A percentile compares a stretch with the other conserved stretches of the same genome.
Conservation (phyloP, 2,888 invertebrate genomes). For the Sarcophaga rosellei region DNA sequence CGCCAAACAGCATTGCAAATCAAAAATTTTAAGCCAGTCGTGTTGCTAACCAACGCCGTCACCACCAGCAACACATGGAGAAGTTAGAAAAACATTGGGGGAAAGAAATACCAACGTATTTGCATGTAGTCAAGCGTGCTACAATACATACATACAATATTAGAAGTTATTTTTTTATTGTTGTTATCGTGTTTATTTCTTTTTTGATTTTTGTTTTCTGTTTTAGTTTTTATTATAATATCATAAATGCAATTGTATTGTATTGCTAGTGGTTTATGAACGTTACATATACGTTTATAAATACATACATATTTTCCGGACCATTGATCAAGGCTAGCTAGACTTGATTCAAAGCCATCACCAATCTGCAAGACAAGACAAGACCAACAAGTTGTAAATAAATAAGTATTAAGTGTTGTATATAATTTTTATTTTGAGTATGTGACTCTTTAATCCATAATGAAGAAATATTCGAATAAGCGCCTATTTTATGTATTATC, state of each 20-base stretch:
- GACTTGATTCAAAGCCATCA: conserved; percentile 71
- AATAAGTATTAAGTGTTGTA: background rate
- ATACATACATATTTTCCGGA: conserved; percentile 80
- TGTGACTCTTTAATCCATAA: conserved; percentile 49
- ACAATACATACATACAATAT: conserved; percentile 8
- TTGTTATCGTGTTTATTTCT: background rate
- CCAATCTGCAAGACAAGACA: conserved; percentile 40
- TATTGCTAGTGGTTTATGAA: conserved; percentile 72
- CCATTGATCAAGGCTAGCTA: conserved; percentile 81
- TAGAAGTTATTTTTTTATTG: background rate
- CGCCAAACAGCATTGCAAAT: background rate
- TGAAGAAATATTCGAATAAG: conserved; percentile 47
- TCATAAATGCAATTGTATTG: conserved; percentile 67
- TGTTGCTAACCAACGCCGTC: conserved; percentile 4
- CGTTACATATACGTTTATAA: conserved; percentile 69
- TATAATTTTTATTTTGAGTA: conserved; percentile 3
- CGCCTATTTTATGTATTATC: conserved; percentile 28
- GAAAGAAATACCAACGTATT: conserved; percentile 10
- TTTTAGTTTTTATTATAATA: conserved; percentile 62
- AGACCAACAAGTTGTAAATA: conserved; percentile 41
- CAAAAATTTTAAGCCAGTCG: background rate
- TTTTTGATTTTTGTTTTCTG: too few species aligned
- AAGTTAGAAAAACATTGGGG: conserved; percentile 13
- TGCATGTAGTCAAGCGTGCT: conserved; percentile 53
- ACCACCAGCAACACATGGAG: background rate